Evolutionary conservation across 2,113 vertebrate species (phyloP).

Genomic region (Terrapene triunguis): DNA sequence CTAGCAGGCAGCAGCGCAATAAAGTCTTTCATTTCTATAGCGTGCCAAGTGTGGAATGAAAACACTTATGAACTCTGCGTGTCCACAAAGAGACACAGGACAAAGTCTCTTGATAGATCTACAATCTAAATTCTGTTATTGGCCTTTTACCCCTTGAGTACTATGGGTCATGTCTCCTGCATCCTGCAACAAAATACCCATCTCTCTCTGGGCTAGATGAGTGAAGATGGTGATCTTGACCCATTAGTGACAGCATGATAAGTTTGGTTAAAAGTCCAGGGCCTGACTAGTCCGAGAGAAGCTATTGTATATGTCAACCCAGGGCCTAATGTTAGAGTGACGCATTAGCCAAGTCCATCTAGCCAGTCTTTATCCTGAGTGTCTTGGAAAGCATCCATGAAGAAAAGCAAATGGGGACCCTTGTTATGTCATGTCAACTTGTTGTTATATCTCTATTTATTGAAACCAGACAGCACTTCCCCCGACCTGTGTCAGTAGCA

Average conservation of each 20-base stretch:
- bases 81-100: not conserved
- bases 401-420: not conserved
- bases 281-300: accelerated
- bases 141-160: not conserved
- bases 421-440: not conserved
- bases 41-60: not conserved
- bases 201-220: accelerated
- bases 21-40: not conserved
- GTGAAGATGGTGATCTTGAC: not conserved
- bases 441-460: not conserved
- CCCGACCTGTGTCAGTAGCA: not conserved
- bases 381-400: not conserved
- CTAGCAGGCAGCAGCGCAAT: not conserved
- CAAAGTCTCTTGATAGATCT: not conserved
- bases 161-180: not conserved
- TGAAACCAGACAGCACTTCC: not conserved
- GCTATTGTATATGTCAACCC: not conserved
- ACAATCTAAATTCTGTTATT: not conserved
- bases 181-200: accelerated
- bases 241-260: not conserved
- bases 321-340: accelerated
- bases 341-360: not conserved
- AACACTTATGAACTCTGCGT: not conserved
- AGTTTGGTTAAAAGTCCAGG: not conserved
- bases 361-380: not conserved